phyloP scores from a whole-genome alignment of 2,888 invertebrate species.

The Synergus gifuensis region DNA sequence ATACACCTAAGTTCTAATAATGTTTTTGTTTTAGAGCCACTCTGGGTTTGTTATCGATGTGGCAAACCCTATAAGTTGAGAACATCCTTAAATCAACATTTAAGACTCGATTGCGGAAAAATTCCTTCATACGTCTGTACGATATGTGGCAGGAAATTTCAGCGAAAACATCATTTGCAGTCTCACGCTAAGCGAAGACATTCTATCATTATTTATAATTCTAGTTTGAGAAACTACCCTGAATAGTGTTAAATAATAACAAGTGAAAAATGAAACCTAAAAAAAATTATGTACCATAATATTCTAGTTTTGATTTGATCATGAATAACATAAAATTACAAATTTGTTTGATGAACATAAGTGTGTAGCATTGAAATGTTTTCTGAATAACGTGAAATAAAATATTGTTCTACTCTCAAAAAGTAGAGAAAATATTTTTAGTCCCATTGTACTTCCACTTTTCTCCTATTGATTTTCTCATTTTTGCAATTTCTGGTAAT shows the following conservation, averaged over 20 bases:
- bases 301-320: background rate
- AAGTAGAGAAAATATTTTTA: background rate
- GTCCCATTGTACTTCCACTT: background rate
- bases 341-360: background rate
- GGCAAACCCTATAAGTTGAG: conserved; percentile 75
- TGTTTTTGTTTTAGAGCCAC: conserved; percentile 6
- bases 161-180: conserved; percentile 76
- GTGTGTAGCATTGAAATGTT: background rate
- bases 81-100: conserved; percentile 76
- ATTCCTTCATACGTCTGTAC: conserved; percentile 75
- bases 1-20: background rate
- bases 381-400: background rate
- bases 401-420: background rate
- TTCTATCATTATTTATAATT: conserved; percentile 52
- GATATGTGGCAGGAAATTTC: conserved; percentile 76
- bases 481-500: too few species aligned
- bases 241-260: background rate
- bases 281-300: background rate
- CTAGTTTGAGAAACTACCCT: conserved; percentile 12
- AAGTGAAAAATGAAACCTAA: background rate
- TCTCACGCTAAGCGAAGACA: conserved; percentile 68
- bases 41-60: conserved; percentile 72
- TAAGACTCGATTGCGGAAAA: conserved; percentile 77
- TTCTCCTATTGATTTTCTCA: background rate
- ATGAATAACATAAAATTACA: background rate